Evolutionary conservation across 2,113 vertebrate genomes (phyloP).

Genomic region (Ondatra zibethicus): DNA sequence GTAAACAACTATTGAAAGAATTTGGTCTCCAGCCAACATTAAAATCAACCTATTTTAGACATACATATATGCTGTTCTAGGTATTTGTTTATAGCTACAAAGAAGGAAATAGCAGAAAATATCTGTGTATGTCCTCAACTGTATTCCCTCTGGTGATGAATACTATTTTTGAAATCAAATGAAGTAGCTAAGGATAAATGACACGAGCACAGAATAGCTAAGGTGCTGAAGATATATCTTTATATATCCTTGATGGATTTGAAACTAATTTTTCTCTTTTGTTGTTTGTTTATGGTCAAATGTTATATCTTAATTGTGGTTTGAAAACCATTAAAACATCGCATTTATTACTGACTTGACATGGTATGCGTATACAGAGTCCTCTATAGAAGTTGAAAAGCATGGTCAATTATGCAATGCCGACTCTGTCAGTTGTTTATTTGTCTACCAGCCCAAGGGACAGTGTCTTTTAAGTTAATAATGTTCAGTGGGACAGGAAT

Average conservation of each 20-base stretch:
- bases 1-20: not conserved
- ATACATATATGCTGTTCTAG: not conserved
- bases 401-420: not conserved
- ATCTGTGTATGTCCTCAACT: not conserved
- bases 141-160: not conserved
- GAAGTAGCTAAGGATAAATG: not conserved
- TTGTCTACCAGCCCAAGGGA: not conserved
- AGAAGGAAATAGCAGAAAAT: not conserved
- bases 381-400: not conserved
- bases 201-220: accelerated
- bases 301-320: not conserved
- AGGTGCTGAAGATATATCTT: not conserved
- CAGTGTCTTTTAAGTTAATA: not conserved
- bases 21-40: not conserved
- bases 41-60: not conserved
- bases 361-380: not conserved
- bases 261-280: not conserved
- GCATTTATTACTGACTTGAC: not conserved
- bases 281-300: not conserved
- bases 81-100: not conserved
- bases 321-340: not conserved
- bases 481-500: not conserved
- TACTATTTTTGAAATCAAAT: not conserved
- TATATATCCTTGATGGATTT: not conserved
- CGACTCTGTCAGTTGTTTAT: not conserved